Base-by-base conservation (phyloP, 2,888 invertebrate genomes). In the Neoaliturus tenellus region DNA sequence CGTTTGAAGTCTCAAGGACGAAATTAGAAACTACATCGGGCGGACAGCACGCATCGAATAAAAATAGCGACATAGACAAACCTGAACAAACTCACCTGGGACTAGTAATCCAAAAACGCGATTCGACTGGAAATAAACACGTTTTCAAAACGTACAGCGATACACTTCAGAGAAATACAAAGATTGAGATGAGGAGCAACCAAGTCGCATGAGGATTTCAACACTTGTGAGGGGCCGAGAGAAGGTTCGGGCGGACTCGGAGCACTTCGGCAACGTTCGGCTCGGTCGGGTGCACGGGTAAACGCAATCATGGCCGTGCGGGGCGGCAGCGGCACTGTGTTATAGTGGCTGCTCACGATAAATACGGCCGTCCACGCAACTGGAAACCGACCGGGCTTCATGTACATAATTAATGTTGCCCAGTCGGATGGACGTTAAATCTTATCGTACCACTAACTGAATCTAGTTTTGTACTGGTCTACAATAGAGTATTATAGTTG, bases 221-320 rank as follows among this genome's bases (percentile, higher is more conserved):
- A 78, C 78, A 78, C 78, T 55, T 78, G 51, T 78, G 78, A 55
- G 35, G 35, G 31, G 55, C 28, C 78, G 78, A 55, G 78, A 31
- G 0, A 39, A 55, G 69, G 78, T 44, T 82, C 82, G 82, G 84
- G 55, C 67, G 44, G 80, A 51, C 44, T 75, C 75, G 83, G 82
- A 44, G 31, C 41, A 51, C 73, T 81, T 80, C 81, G 62, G 80
- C 23, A 39, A n/a, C 33, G 48, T 82, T 71, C 39, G 69, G 51
- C 51, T 51, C 51, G 51, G 2, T 23, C 51, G 51, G 51, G 51
- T 62, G 73, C 73, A 35, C 48, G 73, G 44, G 23, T 51, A 28
- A 48, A 78, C 78, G 28, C 78, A 55, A 78, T 78, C 78, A 78
- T 78, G 78, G 78, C 78, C 10, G 78, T 17, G 44, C 5, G 35